Percentiles rank a stretch among this genome's conserved stretches.
Conservation (phyloP, 2,797 vertebrate species). For the Meda fulgida region DNA sequence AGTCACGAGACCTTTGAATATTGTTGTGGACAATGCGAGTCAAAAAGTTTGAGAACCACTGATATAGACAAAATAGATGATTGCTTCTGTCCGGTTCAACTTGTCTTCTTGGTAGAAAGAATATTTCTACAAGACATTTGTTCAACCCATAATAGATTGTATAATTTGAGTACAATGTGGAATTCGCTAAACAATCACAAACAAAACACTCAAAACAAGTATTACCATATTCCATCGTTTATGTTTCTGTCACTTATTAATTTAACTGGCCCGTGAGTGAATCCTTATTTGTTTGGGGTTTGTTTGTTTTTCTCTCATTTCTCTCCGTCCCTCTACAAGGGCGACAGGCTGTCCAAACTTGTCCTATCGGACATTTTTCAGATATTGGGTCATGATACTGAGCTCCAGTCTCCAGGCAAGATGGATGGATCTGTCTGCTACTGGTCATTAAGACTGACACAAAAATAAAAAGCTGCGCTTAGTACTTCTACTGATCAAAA, state of each 20-base stretch:
- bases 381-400: slow-evolving; percentile 47
- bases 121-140: not conserved
- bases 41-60: not conserved
- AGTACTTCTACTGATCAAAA: slow-evolving; percentile 18
- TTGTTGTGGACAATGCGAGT: not conserved
- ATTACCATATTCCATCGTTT: slow-evolving; percentile 22
- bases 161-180: slow-evolving; percentile 5
- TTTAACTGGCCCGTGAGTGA: slow-evolving; percentile 32
- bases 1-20: not conserved
- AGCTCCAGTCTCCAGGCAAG: slow-evolving; percentile 33
- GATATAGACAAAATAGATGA: not conserved
- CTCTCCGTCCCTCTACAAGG: slow-evolving; percentile 19
- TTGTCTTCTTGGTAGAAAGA: not conserved
- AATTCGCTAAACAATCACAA: slow-evolving; percentile 20
- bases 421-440: slow-evolving; percentile 40
- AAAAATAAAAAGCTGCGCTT: slow-evolving; percentile 50
- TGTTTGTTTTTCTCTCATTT: slow-evolving; percentile 43
- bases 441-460: slow-evolving; percentile 51
- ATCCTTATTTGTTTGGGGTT: slow-evolving; percentile 24
- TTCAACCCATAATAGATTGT: not conserved
- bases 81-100: not conserved
- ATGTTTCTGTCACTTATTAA: slow-evolving; percentile 27
- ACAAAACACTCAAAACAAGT: not conserved
- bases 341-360: slow-evolving; percentile 33
- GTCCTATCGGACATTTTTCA: slow-evolving; percentile 45